Evolutionary conservation across 2,113 vertebrate species (phyloP).

Genomic region (Cheilinus undulatus): DNA sequence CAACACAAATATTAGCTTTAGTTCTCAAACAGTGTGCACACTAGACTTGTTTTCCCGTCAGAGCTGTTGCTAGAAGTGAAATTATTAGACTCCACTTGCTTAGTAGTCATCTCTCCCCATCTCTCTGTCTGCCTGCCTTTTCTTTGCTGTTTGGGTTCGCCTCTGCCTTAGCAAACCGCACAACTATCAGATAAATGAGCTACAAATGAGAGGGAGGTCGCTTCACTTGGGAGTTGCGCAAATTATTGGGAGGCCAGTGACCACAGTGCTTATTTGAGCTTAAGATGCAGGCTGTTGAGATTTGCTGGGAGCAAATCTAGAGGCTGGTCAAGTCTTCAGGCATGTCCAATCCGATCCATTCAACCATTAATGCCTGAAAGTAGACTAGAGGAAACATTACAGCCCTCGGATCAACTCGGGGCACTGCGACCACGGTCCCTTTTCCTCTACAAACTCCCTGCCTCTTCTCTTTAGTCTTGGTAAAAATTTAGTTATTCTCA

Average conservation of each 20-base stretch:
- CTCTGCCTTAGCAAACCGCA: slow-evolving; percentile 38
- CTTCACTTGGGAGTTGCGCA: slow-evolving; percentile 57
- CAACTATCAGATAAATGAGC: slow-evolving; percentile 54
- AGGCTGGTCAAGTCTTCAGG: slow-evolving; percentile 72
- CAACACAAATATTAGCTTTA: slow-evolving; percentile 58
- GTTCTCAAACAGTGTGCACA: slow-evolving; percentile 47
- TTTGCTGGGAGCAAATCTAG: slow-evolving; percentile 66
- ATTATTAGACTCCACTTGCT: slow-evolving; percentile 25
- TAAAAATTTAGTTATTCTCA: slow-evolving; percentile 38
- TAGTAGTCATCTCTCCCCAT: slow-evolving; percentile 11
- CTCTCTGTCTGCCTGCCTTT: background rate
- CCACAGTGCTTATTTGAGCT: slow-evolving; percentile 70
- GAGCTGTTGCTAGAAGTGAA: slow-evolving; percentile 29
- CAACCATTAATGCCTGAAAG: slow-evolving; percentile 80
- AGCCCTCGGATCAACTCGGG: slow-evolving; percentile 64
- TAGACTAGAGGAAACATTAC: slow-evolving; percentile 75
- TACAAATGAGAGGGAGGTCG: slow-evolving; percentile 54
- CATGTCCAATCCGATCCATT: slow-evolving; percentile 82
- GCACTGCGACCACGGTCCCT: slow-evolving; percentile 49
- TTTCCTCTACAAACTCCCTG: slow-evolving; percentile 38
- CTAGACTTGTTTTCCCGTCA: slow-evolving; percentile 37
- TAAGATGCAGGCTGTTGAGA: slow-evolving; percentile 67
- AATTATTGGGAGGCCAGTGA: slow-evolving; percentile 67
- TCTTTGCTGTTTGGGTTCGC: slow-evolving; percentile 1
- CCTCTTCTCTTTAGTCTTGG: slow-evolving; percentile 32